Evolutionary conservation across 2,888 invertebrate genomes (phyloP).

Genomic region (Entomobrya multifasciata): DNA sequence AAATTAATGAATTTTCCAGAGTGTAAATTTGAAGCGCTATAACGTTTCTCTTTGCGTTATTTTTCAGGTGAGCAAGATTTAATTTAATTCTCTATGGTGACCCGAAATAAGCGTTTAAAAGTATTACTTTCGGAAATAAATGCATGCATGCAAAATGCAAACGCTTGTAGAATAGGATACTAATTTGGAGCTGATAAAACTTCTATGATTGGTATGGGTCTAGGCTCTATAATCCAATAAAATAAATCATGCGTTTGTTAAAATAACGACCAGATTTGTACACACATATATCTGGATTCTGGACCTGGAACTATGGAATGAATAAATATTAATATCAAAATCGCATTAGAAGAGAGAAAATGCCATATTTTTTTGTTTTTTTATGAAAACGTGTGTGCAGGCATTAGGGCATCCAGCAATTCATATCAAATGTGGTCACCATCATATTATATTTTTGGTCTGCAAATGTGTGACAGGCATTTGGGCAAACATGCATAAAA

Average conservation of each 20-base stretch:
- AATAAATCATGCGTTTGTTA: too few relatives aligned
- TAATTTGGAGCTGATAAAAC: neutral
- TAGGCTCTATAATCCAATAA: neutral
- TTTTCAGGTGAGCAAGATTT: too few relatives aligned
- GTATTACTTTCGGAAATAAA: too few relatives aligned
- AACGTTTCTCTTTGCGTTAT: too few relatives aligned
- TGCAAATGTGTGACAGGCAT: neutral
- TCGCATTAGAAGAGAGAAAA: neutral
- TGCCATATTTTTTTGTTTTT: neutral
- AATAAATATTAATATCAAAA: slow-evolving; percentile 37
- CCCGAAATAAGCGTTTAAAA: too few relatives aligned
- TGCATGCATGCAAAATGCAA: too few relatives aligned
- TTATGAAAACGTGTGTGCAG: neutral
- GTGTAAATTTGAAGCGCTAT: too few relatives aligned
- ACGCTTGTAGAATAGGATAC: too few relatives aligned
- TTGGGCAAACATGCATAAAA: too few relatives aligned
- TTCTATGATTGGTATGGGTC: neutral
- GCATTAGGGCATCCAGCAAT: neutral
- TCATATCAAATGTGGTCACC: neutral
- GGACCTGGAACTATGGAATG: slow-evolving; percentile 4
- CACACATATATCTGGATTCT: neutral
- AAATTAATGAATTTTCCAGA: too few relatives aligned
- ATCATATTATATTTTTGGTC: neutral
- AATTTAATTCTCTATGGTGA: too few relatives aligned
- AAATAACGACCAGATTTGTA: too few relatives aligned